Evolutionary conservation across 2,113 vertebrate species (phyloP).

Genomic region (Charina bottae): DNA sequence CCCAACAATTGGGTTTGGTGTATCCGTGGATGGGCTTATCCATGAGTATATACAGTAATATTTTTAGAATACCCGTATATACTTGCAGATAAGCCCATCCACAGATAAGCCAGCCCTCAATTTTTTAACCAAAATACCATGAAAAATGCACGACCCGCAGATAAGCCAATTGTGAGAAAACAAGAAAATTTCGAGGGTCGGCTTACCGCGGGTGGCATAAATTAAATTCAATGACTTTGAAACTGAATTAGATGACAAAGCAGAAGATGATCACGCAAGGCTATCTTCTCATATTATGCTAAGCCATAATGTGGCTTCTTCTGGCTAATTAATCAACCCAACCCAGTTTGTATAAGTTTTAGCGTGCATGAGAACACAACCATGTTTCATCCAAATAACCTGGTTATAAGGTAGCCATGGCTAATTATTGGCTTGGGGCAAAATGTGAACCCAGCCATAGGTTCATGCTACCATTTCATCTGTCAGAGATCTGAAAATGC

Average conservation of each 20-base stretch:
- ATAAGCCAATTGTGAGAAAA: neutral
- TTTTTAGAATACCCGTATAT: neutral
- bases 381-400: neutral
- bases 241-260: neutral
- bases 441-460: neutral
- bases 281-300: neutral
- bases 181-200: neutral
- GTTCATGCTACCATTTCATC: neutral
- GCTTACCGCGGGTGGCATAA: neutral
- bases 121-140: neutral
- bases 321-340: neutral
- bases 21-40: neutral
- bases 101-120: neutral
- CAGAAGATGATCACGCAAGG: neutral
- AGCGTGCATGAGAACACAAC: neutral
- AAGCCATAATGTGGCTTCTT: neutral
- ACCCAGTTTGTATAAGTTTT: neutral
- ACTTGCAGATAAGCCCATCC: neutral
- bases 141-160: neutral
- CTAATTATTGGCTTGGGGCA: neutral
- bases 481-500: slow-evolving; percentile 3
- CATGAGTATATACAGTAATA: neutral
- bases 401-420: neutral
- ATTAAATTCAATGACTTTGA: neutral
- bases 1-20: neutral